Evolutionary conservation across 2,888 invertebrate species (phyloP), one percentile per base, ranked within the genome.

Genomic region (Spilosoma lubricipeda): DNA sequence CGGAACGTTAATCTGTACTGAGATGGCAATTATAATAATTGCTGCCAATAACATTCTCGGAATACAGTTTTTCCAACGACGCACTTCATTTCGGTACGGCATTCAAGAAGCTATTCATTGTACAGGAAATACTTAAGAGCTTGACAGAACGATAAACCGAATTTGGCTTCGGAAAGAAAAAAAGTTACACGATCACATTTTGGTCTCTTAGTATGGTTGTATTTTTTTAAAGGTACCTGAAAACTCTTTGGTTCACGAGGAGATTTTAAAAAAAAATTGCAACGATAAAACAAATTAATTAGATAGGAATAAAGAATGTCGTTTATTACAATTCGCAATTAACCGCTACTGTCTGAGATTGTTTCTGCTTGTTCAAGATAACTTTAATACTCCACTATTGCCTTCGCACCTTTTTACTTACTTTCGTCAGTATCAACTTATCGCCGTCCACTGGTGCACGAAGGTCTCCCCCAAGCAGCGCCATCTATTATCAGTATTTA

Each of bases 51-150:
- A 72, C 70, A 75, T 75, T 70, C 72, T 70, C 63, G 11, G 66
- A 66, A 74, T 70, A 33, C 20, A 59, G 42, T 74, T 59, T 67
- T 73, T 48, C 39, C 59, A 68, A 67, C 64, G n/a, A 30, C 48
- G 39, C 67, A 76, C 66, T 67, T 72, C 73, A n/a, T 56, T 64
- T n/a, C 45, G 56, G 42, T 33, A 36, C 39, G 52, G 73, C 66
- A 75, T 76, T 74, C 72, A 74, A 71, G 73, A 76, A 75, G 48
- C 64, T 64, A 77, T 75, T 75, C 77, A 77, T 74, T 77, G 73
- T 30, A 75, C 74, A 71, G 36, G 56, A 59, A 67, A 68, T 42
- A 66, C 42, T 33, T 36, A 2, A 20, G 72, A 48, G 75, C 67
- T 59, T 69, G 69, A 30, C 42, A 73, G 8, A 33, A 9, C 48